Evolutionary conservation across 2,888 invertebrate species (phyloP), one percentile per base, ranked within the genome.

Genomic region (Erynnis tages): DNA sequence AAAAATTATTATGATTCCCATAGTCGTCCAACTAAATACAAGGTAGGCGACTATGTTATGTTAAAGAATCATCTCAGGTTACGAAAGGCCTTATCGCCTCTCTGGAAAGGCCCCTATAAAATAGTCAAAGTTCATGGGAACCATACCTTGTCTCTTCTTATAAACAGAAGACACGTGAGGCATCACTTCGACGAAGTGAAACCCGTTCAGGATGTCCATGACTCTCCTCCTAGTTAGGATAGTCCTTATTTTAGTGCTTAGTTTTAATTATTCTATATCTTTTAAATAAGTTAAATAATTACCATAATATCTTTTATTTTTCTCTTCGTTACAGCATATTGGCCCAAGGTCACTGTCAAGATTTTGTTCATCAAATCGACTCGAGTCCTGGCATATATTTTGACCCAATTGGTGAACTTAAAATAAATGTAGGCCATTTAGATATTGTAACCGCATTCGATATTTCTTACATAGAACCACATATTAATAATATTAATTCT

Each of bases 81-180:
- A 2, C 23, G 60, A 1, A 62, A 63, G 38, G 58, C 61, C 1
- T 34, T 67, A 2, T 61, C 60, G 1, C 62, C 62, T 1, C n/a
- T 60, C 1, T 65, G 65, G 64, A 65, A 65, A 56, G 66, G 63
- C 0, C 63, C 63, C 1, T 66, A 59, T 27, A 64, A 63, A 43
- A 45, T 66, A 0, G 45, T 66, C 0, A 63, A 64, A 52, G 34
- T 67, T 4, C 50, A 63, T 38, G 57, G 59, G 7, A 64, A 60
- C 1, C 54, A 65, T 17, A 60, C 59, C 0, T 8, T 62, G 1
- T 38, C 62, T 0, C 13, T 65, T 5, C 34, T 63, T 4, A 63
- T 63, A 7, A 63, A 59, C 27, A 41, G 59, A 13, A 53, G 59
- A 2, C 59, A 61, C 23, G 57, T 60, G 0, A 54, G 21, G n/a